A percentile compares a stretch with the other conserved stretches of the same genome.
Evolutionary conservation across 2,888 invertebrate genomes (phyloP).

Genomic region (Archips xylosteana): DNA sequence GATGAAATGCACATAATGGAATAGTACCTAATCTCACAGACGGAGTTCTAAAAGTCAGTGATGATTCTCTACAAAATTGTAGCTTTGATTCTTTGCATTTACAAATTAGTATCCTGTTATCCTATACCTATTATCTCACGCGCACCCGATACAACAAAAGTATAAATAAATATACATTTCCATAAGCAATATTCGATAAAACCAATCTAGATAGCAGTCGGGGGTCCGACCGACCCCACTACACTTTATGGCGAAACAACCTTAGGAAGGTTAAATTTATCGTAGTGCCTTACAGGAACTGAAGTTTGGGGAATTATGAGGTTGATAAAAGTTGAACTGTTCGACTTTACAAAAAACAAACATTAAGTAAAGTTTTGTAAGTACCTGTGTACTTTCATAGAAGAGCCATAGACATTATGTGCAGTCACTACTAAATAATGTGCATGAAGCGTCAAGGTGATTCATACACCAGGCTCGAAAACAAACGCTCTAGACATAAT

Average conservation of each 20-base stretch:
- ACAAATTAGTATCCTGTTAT: not conserved
- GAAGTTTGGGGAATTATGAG: constrained; percentile 58
- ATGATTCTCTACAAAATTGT: no score
- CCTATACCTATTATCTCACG: constrained; percentile 37
- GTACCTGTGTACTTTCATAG: not conserved
- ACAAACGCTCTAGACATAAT: constrained; percentile 37
- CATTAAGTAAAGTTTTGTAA: no score
- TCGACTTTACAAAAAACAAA: constrained; percentile 6
- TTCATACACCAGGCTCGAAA: not conserved
- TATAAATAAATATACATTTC: constrained; percentile 56
- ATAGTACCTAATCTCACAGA: no score
- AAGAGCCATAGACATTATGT: not conserved
- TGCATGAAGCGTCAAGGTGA: not conserved
- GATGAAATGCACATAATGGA: no score
- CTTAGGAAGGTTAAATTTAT: constrained; percentile 75
- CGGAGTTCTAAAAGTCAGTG: no score
- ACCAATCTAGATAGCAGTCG: constrained; percentile 71
- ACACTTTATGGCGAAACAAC: constrained; percentile 70
- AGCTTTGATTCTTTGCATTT: no score
- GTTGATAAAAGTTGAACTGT: constrained; percentile 51
- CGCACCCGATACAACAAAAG: constrained; percentile 47
- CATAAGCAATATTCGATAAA: constrained; percentile 71
- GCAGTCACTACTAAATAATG: not conserved
- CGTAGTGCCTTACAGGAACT: constrained; percentile 63
- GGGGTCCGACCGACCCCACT: constrained; percentile 55